Evolutionary conservation across 2,888 invertebrate genomes (phyloP), one percentile per base, ranked within the genome.

Genomic region (Papilio elwesi): DNA sequence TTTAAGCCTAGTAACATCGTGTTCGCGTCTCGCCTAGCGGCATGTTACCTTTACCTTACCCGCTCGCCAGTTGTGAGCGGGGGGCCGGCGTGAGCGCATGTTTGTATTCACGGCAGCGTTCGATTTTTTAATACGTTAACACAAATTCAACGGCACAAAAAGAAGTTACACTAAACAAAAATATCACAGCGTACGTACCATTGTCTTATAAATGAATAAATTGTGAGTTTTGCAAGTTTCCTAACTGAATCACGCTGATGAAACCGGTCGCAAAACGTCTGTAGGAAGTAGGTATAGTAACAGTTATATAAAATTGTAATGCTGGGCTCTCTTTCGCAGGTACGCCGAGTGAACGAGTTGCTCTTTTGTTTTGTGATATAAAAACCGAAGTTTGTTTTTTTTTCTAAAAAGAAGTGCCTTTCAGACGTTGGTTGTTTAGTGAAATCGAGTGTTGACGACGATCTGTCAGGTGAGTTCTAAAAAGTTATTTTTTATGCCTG

Each of bases 221-320:
- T 70, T 77, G 79, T 78, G 77, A 74, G 74, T 80, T 70, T 73
- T 70, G 70, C 70, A 48, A 68, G 71, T 76, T 76, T 71, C 53
- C 64, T 71, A 74, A 68, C 69, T 67, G 68, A 76, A 77, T 75
- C 71, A 71, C 74, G 75, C 74, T 74, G 70, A 59, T 66, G 77
- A 87, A n/a, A 87, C 87, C 85, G 83, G 90, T 89, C 83, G 53
- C 74, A 70, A 74, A 75, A 75, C 68, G 67, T 67, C 73, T 74
- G 74, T 84, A 87, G 88, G 87, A 89, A 89, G 87, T 86, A 81
- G 79, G 78, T 74, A 79, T 78, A 76, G 73, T 69, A 75, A 87
- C 87, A 87, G 90, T 91, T 90, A 90, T 84, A 90, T 91, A 90
- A 90, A 90, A 81, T 77, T 74, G 78, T 81, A 81, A 79, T 80